Evolutionary conservation across 2,888 invertebrate genomes (phyloP).

Genomic region (Dysmachus trigonus): DNA sequence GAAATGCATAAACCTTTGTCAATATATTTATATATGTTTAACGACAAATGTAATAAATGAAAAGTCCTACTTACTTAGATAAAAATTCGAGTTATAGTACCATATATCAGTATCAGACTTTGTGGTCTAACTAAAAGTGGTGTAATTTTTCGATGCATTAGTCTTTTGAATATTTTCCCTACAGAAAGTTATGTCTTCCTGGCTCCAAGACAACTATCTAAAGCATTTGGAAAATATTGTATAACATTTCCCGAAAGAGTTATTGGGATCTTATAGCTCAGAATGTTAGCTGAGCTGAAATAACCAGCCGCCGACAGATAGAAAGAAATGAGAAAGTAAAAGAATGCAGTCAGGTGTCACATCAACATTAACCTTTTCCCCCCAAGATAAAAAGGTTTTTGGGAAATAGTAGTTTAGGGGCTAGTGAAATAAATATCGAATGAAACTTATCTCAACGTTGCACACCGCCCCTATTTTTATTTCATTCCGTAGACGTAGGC

Average conservation of each 20-base stretch:
- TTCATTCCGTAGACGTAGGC: not conserved
- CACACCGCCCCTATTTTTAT: not conserved
- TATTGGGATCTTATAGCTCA: not conserved
- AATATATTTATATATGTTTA: not conserved
- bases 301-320: not conserved
- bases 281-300: not conserved
- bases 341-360: not conserved
- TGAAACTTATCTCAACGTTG: not conserved
- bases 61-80: not conserved
- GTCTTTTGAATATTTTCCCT: not conserved
- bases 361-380: not conserved
- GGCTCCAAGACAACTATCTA: not conserved
- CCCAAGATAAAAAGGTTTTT: not conserved
- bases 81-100: not conserved
- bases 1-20: not conserved
- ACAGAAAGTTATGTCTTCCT: not conserved
- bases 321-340: not conserved
- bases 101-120: not conserved
- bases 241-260: not conserved
- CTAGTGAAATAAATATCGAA: not conserved
- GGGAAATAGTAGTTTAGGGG: not conserved
- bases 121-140: not conserved
- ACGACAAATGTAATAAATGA: not conserved
- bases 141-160: not conserved
- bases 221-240: not conserved